Evolutionary conservation across 2,888 invertebrate species (phyloP).

Genomic region (Meiosimyza decipiens): DNA sequence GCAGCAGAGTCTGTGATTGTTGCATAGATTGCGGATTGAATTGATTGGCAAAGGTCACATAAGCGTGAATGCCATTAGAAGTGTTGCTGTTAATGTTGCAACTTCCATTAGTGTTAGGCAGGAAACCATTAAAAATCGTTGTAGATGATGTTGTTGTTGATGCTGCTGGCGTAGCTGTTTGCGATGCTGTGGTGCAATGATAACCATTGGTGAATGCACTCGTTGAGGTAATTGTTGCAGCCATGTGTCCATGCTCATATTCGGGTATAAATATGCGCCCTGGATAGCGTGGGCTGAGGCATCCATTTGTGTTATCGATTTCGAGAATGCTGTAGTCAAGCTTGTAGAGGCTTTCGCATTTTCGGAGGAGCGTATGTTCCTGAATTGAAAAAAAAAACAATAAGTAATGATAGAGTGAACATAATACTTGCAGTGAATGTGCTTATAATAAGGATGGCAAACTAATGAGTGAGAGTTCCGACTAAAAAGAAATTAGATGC

Average conservation of each 20-base stretch:
- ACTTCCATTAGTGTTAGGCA: slow-evolving; percentile 42
- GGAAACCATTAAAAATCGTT: slow-evolving; percentile 30
- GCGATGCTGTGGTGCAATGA: slow-evolving; percentile 39
- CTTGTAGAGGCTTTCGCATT: slow-evolving; percentile 74
- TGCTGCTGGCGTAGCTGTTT: slow-evolving; percentile 43
- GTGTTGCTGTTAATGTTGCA: slow-evolving; percentile 24
- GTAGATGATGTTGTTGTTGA: slow-evolving; percentile 45
- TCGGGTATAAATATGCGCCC: slow-evolving; percentile 75
- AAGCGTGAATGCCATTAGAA: slow-evolving; percentile 54
- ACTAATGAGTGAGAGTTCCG: too few species aligned
- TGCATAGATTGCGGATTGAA: slow-evolving; percentile 42
- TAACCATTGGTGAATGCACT: slow-evolving; percentile 39
- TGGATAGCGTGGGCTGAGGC: slow-evolving; percentile 78
- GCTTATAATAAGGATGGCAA: too few species aligned
- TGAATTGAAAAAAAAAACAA: slow-evolving; percentile 59
- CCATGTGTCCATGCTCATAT: slow-evolving; percentile 67
- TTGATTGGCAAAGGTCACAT: slow-evolving; percentile 58
- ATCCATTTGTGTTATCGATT: slow-evolving; percentile 75
- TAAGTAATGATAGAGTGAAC: neutral
- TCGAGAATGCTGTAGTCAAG: slow-evolving; percentile 76
- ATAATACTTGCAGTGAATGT: too few species aligned
- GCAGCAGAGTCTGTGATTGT: slow-evolving; percentile 39
- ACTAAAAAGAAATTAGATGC: too few species aligned
- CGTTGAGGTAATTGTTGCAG: slow-evolving; percentile 33
- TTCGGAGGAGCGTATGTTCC: slow-evolving; percentile 72